Evolutionary conservation across 2,797 vertebrate genomes (phyloP), one percentile per base, ranked within the genome.

Genomic region (Paramormyrops hopkinsi): DNA sequence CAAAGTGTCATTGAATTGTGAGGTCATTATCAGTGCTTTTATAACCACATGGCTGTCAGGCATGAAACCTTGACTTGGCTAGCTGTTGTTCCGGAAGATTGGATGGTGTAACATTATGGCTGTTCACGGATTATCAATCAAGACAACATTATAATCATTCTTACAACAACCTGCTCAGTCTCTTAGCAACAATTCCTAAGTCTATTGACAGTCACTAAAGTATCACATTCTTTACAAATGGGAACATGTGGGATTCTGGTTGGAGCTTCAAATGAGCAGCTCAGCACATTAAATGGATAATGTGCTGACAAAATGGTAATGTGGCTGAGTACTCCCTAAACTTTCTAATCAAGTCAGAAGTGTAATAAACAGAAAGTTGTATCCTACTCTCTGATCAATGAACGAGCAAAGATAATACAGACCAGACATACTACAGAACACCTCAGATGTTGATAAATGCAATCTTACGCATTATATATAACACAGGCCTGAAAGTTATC

Each of bases 1-100:
- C 82, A 85, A 11, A 48, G n/a, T 12, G n/a, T 11, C 44, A 25
- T 12, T 93, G 90, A 92, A 88, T 91, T 91, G 91, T 87, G 91
- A 82, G 19, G 6, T 19, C 17, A 14, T 44, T 94, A 96, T 95
- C 95, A 96, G 95, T 91, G 93, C 92, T 92, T 92, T 92, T 92
- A 92, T 91, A 90, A 89, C 93, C 46, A 50, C 48, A 85, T 46
- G 22, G n/a, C 22, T 29, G 44, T 46, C 76, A 22, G 41, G 7
- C 76, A 44, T 82, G 41, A 82, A 82, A 44, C 17, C 6, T 22
- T n/a, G 41, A 82, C 37, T 46, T 46, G 41, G 76, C 76, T 82
- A 82, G 76, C 37, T 82, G 41, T 17, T 79, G 17, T 82, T 82
- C 41, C 9, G 41, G 76, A 46, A 82, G 41, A 82, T 41, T 8